These are phyloP conservation scores for Ornithoptera priamus DNA, from an alignment of 2,888 invertebrate genomes.

Conservation along the genomic window DNA sequence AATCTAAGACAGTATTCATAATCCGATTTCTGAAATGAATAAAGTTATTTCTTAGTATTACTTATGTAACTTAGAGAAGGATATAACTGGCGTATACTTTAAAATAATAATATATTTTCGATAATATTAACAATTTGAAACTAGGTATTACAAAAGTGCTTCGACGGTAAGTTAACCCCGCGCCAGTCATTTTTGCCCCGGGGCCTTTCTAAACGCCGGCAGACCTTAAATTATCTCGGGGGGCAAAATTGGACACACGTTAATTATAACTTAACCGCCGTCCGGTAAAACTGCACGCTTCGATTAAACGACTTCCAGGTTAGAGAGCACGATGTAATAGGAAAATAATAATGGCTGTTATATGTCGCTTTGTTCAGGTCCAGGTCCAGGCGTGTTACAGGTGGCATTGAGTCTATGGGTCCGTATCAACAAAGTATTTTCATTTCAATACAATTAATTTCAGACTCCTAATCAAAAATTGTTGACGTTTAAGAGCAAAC, in stretches of 20 bases:
- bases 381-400: not conserved
- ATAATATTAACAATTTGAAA: too few species aligned
- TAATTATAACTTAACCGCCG: conserved; percentile 70
- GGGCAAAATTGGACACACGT: conserved; percentile 56
- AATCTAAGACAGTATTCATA: too few species aligned
- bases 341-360: conserved; percentile 28
- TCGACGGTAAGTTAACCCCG: not conserved
- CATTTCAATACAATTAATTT: too few species aligned
- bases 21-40: too few species aligned
- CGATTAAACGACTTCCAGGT: conserved; percentile 62
- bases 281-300: conserved; percentile 57
- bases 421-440: too few species aligned
- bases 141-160: too few species aligned
- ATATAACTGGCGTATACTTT: too few species aligned
- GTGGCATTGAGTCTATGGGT: not conserved
- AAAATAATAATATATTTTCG: too few species aligned
- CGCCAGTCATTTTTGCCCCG: conserved; percentile 36
- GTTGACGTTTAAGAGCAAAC: too few species aligned
- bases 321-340: conserved; percentile 38
- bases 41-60: too few species aligned
- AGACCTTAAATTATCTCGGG: conserved; percentile 62
- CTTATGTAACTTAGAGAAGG: too few species aligned
- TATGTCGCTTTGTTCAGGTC: conserved; percentile 9
- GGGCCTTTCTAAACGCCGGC: conserved; percentile 44
- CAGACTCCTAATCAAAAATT: too few species aligned